Base-by-base conservation (phyloP, 1,140 invertebrate genomes). In the Prorops nasuta region DNA sequence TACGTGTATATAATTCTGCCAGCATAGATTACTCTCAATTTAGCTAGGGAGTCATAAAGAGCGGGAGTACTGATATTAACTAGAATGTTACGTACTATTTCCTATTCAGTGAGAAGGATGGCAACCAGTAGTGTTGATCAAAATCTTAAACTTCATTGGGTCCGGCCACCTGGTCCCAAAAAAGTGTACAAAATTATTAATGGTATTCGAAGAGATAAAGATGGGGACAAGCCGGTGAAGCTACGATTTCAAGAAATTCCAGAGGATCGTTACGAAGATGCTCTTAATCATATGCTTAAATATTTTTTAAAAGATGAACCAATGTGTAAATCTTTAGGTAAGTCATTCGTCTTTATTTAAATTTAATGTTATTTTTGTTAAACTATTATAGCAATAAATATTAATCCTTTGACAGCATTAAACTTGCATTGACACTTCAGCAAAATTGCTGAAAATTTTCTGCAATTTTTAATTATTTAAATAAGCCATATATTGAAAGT, bases 161-260 rank as follows among this genome's bases (percentile, higher is more conserved):
- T 60, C 7, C 58, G 63, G 10, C 56, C 64, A 0, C 16, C 49
- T 1, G 62, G 58, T 2, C 67, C 66, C 16, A 51, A 60, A 15
- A 58, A 55, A 16, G 40, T 67, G 7, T 67, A 57, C 57, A 40
- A 43, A 3, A 14, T 36, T 0, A 10, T 64, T 0, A 56, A 63
- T 3, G 36, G 36, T 1, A 21, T 45, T 4, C 56, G 45, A 8
- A 19, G 9, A 4, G 14, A 35, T 3, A 6, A 8, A 0, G 39
- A 56, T 0, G 8, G 53, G 1, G 38, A 42, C 2, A 50, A 28
- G 2, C 45, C 49, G 2, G 39, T 61, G 1, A 66, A 62, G 45
- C 67, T 69, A 37, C 48, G 49, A 1, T 67, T 76, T 40, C 67
- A 75, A 43, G 71, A 77, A 19, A 60, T 74, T 43, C 70, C 74